phyloP scores from a whole-genome alignment of 2,888 invertebrate species.

The Cyaniris semiargus region DNA sequence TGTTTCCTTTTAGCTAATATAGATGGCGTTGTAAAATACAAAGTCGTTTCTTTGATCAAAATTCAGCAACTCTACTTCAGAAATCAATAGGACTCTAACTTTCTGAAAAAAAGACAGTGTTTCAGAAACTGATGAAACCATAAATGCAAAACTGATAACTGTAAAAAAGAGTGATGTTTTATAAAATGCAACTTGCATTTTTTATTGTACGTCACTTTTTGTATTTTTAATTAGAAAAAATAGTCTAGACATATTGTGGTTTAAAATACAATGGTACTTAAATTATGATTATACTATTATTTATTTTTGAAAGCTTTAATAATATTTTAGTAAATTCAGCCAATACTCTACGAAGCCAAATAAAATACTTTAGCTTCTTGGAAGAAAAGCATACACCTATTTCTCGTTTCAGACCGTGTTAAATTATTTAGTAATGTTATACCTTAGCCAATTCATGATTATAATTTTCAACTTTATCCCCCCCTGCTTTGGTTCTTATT shows the following conservation, averaged over 20 bases:
- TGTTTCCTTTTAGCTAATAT: slow-evolving; percentile 48
- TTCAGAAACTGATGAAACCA: neutral
- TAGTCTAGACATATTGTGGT: no score
- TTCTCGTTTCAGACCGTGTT: slow-evolving; percentile 54
- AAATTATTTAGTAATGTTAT: slow-evolving; percentile 66
- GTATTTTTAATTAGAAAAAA: no score
- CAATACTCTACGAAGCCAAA: slow-evolving; percentile 1
- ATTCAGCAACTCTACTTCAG: slow-evolving; percentile 44
- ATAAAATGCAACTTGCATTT: neutral
- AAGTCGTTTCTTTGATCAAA: slow-evolving; percentile 39
- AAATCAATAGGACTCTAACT: slow-evolving; percentile 37
- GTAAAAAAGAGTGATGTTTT: neutral
- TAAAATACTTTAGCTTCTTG: slow-evolving; percentile 20
- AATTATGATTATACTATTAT: neutral
- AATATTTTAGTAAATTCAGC: neutral
- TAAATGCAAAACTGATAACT: neutral
- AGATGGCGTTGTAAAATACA: slow-evolving; percentile 48
- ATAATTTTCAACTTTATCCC: slow-evolving; percentile 48
- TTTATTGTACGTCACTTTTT: neutral
- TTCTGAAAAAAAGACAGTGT: neutral
- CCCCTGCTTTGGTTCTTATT: slow-evolving; percentile 47
- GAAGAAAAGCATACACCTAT: slow-evolving; percentile 54
- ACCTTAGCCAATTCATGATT: slow-evolving; percentile 48
- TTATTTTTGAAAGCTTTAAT: neutral
- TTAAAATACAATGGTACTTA: neutral